Percentiles rank a stretch among this genome's conserved stretches.
phyloP scores from a whole-genome alignment of 2,113 vertebrate species.

The Hippocampus mohnikei region DNA sequence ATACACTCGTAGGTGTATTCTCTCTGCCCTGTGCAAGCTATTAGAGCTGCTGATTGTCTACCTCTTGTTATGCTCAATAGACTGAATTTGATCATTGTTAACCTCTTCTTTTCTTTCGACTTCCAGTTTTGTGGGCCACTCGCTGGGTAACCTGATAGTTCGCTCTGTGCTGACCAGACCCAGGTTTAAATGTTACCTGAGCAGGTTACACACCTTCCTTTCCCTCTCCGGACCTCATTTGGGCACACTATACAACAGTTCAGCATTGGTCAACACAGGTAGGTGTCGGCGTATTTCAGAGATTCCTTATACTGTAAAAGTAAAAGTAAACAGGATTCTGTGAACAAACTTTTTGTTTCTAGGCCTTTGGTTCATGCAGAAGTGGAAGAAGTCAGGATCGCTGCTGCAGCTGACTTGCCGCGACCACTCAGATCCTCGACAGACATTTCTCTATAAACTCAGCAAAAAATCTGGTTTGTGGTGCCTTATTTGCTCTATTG shows the following conservation, averaged over 20 bases:
- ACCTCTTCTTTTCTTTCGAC: conserved; percentile 3
- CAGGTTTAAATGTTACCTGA: conserved; percentile 95
- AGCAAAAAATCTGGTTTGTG: conserved; percentile 92
- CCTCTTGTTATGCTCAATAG: not conserved
- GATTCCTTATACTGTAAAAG: not conserved
- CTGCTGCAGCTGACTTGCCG: conserved; percentile 92
- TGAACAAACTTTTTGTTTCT: conserved; percentile 9
- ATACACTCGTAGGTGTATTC: too few species aligned
- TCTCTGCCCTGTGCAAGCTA: too few species aligned
- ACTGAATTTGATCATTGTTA: not conserved
- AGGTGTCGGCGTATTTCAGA: conserved; percentile 15
- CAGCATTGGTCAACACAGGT: conserved; percentile 97
- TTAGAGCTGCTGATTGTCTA: too few species aligned
- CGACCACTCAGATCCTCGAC: conserved; percentile 95
- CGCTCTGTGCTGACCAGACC: conserved; percentile 94
- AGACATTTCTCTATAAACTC: conserved; percentile 97
- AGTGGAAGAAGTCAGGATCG: conserved; percentile 98
- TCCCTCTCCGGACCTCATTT: conserved; percentile 97
- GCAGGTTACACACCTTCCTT: conserved; percentile 92
- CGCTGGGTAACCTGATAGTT: conserved; percentile 95
- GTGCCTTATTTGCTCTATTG: not conserved
- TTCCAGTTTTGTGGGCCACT: conserved; percentile 95
- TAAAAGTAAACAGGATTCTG: not conserved
- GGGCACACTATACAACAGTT: conserved; percentile 97
- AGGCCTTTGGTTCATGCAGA: conserved; percentile 99